Evolutionary conservation across 2,113 vertebrate genomes (phyloP).

Genomic region (Catharus fuscescens): DNA sequence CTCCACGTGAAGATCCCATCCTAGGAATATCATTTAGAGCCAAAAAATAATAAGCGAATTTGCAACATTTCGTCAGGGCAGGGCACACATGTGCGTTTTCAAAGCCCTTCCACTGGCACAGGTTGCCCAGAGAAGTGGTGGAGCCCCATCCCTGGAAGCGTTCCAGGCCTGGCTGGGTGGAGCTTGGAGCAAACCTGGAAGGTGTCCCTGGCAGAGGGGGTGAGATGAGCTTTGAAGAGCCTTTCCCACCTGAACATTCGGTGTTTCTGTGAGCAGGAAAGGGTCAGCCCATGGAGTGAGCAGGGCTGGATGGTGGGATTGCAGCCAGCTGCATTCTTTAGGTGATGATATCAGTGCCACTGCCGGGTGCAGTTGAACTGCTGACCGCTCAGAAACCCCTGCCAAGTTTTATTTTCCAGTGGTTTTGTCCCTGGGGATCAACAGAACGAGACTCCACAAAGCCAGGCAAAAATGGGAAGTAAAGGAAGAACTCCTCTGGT

Average conservation of each 20-base stretch:
- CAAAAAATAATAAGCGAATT: accelerated
- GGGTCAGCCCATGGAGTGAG: not conserved
- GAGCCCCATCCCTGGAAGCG: not conserved
- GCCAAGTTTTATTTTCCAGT: not conserved
- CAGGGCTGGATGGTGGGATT: not conserved
- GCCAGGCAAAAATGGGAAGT: not conserved
- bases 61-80: accelerated
- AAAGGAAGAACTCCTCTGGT: not conserved
- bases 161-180: not conserved
- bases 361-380: not conserved
- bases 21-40: accelerated
- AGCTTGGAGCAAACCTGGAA: not conserved
- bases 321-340: not conserved
- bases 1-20: not conserved
- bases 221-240: not conserved
- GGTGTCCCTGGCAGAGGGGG: accelerated
- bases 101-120: not conserved
- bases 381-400: not conserved
- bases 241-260: not conserved
- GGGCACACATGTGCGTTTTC: accelerated
- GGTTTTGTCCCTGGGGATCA: not conserved
- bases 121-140: not conserved
- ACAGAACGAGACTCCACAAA: not conserved
- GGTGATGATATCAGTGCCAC: not conserved
- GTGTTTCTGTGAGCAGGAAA: not conserved